Base-by-base conservation (phyloP, 2,797 vertebrate genomes). In the Pachyuromys duprasi region DNA sequence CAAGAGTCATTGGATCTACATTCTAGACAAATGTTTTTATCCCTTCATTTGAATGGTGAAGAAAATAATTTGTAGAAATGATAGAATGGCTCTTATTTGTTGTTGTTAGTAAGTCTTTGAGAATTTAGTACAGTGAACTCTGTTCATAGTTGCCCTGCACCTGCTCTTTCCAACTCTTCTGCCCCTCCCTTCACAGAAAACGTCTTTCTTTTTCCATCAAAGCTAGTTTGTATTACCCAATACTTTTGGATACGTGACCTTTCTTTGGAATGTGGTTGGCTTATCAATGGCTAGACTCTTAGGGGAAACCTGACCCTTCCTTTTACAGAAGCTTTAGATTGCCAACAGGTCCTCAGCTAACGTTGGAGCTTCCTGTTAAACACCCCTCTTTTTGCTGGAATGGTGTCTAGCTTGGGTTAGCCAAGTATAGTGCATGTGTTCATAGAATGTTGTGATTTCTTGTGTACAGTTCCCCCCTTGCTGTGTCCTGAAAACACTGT, bases 11-110 rank as follows among this genome's bases (percentile, higher is more conserved):
- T 91, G 94, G 39, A 78, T 63, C 95, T 93, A 95, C 24, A 53
- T 75, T 97, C 96, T 94, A 96, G 82, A 90, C 53, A 92, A 86
- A 93, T 20, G 5, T 74, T 86, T 94, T 91, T 79, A 89, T 88
- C 67, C 86, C 93, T 89, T 93, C 31, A 83, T 86, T 95, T 91
- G 49, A 49, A 49, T 49, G 49, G 49, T 49, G 49, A 11, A 49
- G 8, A 49, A 49, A 49, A 49, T 49, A 9, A 49, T 49, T 49
- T 49, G 49, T 49, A 49, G 49, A 49, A 49, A 11, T 49, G 49
- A 49, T 11, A 49, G 49, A 49, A 49, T 49, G 49, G 1, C 49
- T 15, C 33, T 70, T 49, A 8, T 49, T 49, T 49, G 49, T 49
- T 49, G 8, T 49, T 49, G 9, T 49, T 49, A 49, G 49, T 8